Conservation (phyloP, 1,140 invertebrate genomes). For the Ridgeia piscesae region DNA sequence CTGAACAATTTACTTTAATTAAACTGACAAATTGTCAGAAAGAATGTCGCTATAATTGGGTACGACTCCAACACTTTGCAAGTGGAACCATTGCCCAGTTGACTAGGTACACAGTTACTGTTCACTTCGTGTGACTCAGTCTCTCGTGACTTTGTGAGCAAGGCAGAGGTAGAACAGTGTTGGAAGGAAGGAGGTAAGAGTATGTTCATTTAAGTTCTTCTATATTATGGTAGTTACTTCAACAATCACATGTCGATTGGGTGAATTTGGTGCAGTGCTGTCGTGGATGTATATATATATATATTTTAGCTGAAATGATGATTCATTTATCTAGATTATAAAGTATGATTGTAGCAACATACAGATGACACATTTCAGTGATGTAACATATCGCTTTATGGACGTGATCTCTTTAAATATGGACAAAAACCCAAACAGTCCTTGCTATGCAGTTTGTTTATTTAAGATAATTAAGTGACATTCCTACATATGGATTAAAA, state of each 20-base stretch:
- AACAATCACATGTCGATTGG: not conserved
- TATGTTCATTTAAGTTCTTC: not conserved
- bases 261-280: not conserved
- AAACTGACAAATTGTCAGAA: too few relatives aligned
- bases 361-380: too few relatives aligned
- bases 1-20: too few relatives aligned
- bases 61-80: not conserved
- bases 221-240: not conserved
- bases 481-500: too few relatives aligned
- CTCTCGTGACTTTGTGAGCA: not conserved
- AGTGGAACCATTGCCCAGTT: not conserved
- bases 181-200: not conserved
- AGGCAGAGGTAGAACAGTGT: not conserved
- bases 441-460: too few relatives aligned
- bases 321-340: too few relatives aligned
- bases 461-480: too few relatives aligned
- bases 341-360: too few relatives aligned
- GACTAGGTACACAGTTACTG: not conserved
- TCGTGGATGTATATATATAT: not conserved
- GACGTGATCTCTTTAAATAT: too few relatives aligned
- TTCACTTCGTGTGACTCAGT: not conserved
- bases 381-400: too few relatives aligned
- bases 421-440: too few relatives aligned
- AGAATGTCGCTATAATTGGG: not conserved
- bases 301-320: not conserved